Percentiles rank a stretch among this genome's conserved stretches.
These are phyloP conservation scores for Hassar affinis DNA, from an alignment of 2,113 vertebrate genomes.

Conservation along the genomic window DNA sequence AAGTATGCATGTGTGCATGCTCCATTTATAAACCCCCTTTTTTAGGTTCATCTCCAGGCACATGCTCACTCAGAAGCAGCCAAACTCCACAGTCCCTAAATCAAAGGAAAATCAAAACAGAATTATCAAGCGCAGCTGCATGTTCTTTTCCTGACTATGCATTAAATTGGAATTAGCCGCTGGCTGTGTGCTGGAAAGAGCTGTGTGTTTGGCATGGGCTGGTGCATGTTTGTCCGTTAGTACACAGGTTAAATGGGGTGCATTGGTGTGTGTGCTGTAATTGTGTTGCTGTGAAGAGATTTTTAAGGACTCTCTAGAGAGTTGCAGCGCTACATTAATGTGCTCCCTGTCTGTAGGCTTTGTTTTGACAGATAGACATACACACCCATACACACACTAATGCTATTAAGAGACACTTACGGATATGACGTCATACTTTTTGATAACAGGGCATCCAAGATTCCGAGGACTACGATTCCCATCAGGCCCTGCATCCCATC, in stretches of 20 bases:
- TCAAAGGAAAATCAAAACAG: constrained; percentile 26
- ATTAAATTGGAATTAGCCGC: constrained; percentile 5
- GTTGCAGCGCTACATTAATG: neutral
- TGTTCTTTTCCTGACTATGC: constrained; percentile 18
- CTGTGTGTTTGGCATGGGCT: constrained; percentile 10
- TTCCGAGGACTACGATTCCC: too few relatives aligned
- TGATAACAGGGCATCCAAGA: neutral
- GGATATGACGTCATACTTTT: constrained; percentile 9
- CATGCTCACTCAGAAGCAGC: constrained; percentile 9
- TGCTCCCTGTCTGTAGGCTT: neutral
- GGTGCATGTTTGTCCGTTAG: constrained; percentile 17
- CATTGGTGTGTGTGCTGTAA: constrained; percentile 21
- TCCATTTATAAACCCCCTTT: constrained; percentile 26
- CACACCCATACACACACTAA: neutral
- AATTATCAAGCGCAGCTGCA: constrained; percentile 31
- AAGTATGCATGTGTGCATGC: neutral
- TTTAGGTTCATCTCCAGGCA: constrained; percentile 28
- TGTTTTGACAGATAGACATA: neutral
- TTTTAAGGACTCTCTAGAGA: constrained; percentile 3
- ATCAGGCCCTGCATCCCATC: too few relatives aligned
- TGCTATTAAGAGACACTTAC: constrained; percentile 16
- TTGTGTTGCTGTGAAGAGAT: constrained; percentile 19
- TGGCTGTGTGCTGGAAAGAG: constrained; percentile 2
- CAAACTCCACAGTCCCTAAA: constrained; percentile 17
- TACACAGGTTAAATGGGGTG: constrained; percentile 35